Percentiles rank a stretch among this genome's conserved stretches.
Conservation (phyloP, 2,888 invertebrate genomes). For the Hirtodrosophila alboralis region DNA sequence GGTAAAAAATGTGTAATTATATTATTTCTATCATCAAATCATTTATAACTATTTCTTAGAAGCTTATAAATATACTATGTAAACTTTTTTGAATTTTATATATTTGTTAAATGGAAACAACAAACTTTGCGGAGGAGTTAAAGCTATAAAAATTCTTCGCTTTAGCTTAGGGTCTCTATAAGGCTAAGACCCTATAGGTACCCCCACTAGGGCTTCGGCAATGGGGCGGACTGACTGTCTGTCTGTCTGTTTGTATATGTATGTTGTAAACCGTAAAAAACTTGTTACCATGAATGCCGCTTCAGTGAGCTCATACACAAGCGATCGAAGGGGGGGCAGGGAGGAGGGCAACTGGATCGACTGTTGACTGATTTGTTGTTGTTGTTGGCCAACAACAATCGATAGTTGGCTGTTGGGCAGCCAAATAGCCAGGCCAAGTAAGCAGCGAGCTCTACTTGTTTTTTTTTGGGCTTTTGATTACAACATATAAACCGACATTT, state of each 20-base stretch:
- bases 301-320: conserved; percentile 68
- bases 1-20: no score
- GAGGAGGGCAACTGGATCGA: conserved; percentile 43
- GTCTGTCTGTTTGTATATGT: not conserved
- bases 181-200: not conserved
- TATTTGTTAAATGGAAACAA: no score
- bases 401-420: conserved; percentile 36
- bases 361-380: conserved; percentile 69
- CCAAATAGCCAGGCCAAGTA: conserved; percentile 38
- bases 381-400: conserved; percentile 55
- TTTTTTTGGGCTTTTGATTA: conserved; percentile 55
- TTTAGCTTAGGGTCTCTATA: conserved; percentile 9
- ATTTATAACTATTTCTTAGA: no score
- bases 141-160: not conserved
- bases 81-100: no score
- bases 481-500: conserved; percentile 19
- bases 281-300: conserved; percentile 50
- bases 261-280: conserved; percentile 40
- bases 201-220: conserved; percentile 20
- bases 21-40: no score
- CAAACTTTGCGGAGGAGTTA: no score
- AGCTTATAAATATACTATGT: no score
- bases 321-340: no score
- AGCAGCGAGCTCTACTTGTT: conserved; percentile 41
- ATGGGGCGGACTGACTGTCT: no score